A percentile compares a stretch with the other conserved stretches of the same genome.
Conservation (phyloP, 2,888 invertebrate species). For the Nephrocerus scutellatus region DNA sequence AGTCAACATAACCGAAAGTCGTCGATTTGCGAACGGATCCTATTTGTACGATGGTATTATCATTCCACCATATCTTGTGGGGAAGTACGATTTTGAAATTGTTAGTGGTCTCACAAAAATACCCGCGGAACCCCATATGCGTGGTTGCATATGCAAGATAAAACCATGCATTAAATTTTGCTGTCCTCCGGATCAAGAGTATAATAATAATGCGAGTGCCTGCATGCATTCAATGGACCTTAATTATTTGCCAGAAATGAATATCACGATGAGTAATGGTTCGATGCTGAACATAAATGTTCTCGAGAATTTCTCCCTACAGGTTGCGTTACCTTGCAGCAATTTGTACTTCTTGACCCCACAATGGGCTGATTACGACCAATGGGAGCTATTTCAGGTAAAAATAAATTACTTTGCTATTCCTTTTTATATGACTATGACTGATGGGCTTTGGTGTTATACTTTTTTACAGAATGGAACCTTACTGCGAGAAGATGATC, state of each 20-base stretch:
- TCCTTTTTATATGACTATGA: background rate
- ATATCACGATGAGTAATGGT: slow-evolving; percentile 31
- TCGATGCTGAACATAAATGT: slow-evolving; percentile 24
- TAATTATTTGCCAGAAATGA: slow-evolving; percentile 33
- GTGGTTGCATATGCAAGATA: slow-evolving; percentile 44
- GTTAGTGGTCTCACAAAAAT: slow-evolving; percentile 31
- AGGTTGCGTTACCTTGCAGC: slow-evolving; percentile 30
- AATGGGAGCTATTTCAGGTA: slow-evolving; percentile 31
- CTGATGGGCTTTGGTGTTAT: background rate
- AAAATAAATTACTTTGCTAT: slow-evolving; percentile 6
- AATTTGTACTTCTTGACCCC: slow-evolving; percentile 30
- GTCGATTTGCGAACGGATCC: slow-evolving; percentile 34
- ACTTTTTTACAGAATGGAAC: slow-evolving; percentile 34
- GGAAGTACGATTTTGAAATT: slow-evolving; percentile 35
- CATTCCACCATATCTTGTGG: slow-evolving; percentile 35
- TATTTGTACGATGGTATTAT: slow-evolving; percentile 36
- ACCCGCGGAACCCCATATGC: slow-evolving; percentile 33
- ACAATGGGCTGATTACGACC: slow-evolving; percentile 26
- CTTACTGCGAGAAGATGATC: slow-evolving; percentile 31
- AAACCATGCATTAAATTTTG: slow-evolving; percentile 44
- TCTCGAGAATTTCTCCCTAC: slow-evolving; percentile 29
- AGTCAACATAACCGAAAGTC: slow-evolving; percentile 39
- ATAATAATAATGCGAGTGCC: slow-evolving; percentile 10
- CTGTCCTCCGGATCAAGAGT: slow-evolving; percentile 32
- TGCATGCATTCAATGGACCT: slow-evolving; percentile 20